Base-by-base conservation (phyloP, 2,113 vertebrate genomes). In the Cervus canadensis region DNA sequence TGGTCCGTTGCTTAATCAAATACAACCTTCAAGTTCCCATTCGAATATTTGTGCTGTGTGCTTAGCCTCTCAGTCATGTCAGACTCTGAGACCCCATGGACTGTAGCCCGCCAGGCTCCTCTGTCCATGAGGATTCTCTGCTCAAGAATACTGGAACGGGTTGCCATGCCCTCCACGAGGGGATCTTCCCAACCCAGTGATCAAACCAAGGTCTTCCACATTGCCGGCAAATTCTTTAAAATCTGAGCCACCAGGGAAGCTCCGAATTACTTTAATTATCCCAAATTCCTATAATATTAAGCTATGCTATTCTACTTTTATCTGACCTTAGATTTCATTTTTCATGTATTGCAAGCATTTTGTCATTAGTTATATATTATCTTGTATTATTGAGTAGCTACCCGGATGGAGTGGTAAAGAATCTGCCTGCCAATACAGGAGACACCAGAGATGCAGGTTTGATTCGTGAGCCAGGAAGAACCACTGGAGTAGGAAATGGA, bases 91-190 rank as follows among this genome's bases (percentile, higher is more conserved):
- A 40, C 19, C 67, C 5, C n/a, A 40, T 71, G n/a, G 5, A 40
- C n/a, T 71, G 5, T 40, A 71, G 67, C 19, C n/a, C 2, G 0
- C n/a, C 19, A 71, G n/a, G n/a, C 19, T 36, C 19, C 67, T 71
- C 67, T 40, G 19, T 23, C n/a, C 67, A 40, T 40, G 21, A 19
- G 10, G 5, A 21, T 71, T 71, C 19, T 40, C 67, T 36, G 23
- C 67, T 40, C n/a, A 6, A 71, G 67, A 71, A 71, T 6, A 71
- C n/a, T 40, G 9, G n/a, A 71, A 50, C 14, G n/a, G 67, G 67
- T 40, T 36, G 19, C 2, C 67, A 71, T 12, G 5, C 19, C n/a
- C 19, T 71, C n/a, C 19, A 36, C 1, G 1, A 71, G n/a, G 10
- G 64, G 33, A 21, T 21, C 67, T 40, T 71, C 19, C 67, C 2